Conservation (phyloP, 2,888 invertebrate species). For the Anthophora plumipes region DNA sequence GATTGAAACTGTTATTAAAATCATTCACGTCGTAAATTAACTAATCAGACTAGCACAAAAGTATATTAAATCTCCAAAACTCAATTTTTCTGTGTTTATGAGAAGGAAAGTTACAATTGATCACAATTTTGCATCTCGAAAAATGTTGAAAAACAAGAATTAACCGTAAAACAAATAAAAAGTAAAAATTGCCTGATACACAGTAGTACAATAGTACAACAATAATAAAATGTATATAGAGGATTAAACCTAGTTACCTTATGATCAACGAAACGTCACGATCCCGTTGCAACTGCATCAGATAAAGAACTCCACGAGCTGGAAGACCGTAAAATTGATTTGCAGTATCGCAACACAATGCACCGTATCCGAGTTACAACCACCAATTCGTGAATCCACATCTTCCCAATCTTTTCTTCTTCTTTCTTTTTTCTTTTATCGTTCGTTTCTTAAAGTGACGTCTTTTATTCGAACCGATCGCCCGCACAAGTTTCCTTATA, state of each 20-base stretch:
- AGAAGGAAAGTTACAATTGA: too few relatives aligned
- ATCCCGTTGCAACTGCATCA: neutral
- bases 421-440: too few relatives aligned
- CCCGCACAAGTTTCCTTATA: slow-evolving; percentile 35
- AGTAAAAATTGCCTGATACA: too few relatives aligned
- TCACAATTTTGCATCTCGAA: too few relatives aligned
- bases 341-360: slow-evolving; percentile 13
- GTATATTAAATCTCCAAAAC: neutral
- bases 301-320: neutral
- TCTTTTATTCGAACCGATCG: slow-evolving; percentile 37
- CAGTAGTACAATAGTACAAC: too few relatives aligned
- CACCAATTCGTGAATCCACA: neutral
- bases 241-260: neutral
- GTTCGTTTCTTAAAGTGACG: neutral
- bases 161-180: too few relatives aligned
- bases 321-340: slow-evolving; percentile 22
- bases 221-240: too few relatives aligned
- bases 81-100: too few relatives aligned
- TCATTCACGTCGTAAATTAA: neutral
- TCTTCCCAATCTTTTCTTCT: neutral
- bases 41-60: neutral
- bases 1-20: too few relatives aligned
- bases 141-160: too few relatives aligned
- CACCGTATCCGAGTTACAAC: neutral
- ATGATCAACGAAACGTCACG: neutral